phyloP scores from a whole-genome alignment of 2,113 vertebrate genomes.

The Kryptolebias marmoratus region DNA sequence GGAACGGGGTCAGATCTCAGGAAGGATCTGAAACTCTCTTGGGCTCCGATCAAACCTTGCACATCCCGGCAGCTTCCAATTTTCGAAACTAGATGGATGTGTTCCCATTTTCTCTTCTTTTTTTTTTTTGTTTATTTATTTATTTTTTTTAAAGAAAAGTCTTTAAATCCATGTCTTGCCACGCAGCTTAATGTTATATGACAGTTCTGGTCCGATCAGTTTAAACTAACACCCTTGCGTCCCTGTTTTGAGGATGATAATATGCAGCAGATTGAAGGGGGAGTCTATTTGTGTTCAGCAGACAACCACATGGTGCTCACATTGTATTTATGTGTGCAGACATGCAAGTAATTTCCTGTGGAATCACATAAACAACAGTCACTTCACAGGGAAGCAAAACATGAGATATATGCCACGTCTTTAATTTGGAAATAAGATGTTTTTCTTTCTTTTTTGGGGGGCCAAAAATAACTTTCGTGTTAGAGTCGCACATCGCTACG shows the following conservation, averaged over 20 bases:
- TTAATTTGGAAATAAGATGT: background rate
- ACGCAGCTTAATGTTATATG: conserved; percentile 15
- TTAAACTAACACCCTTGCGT: conserved; percentile 11
- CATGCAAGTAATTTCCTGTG: conserved; percentile 1
- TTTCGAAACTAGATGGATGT: conserved; percentile 14
- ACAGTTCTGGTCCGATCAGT: conserved; percentile 6
- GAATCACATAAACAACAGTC: conserved; percentile 12
- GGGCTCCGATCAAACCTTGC: conserved; percentile 29
- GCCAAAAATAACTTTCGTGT: too few relatives aligned
- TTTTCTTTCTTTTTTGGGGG: background rate
- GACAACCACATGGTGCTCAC: conserved; percentile 3
- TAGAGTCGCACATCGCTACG: too few relatives aligned
- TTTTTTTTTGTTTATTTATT: too few relatives aligned
- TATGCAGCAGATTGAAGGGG: conserved; percentile 3
- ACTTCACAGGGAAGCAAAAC: background rate
- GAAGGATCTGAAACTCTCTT: conserved; percentile 18
- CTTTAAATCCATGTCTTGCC: conserved; percentile 12
- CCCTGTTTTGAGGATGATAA: conserved; percentile 11
- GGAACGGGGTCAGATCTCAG: conserved; percentile 46
- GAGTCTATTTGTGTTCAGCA: conserved; percentile 11
- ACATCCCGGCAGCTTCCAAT: conserved; percentile 7
- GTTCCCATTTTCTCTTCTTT: background rate
- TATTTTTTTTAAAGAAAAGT: conserved; percentile 1
- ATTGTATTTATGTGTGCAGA: conserved; percentile 4
- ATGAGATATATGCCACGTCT: conserved; percentile 1